Evolutionary conservation across 2,888 invertebrate species (phyloP).

Genomic region (Apamea epomidion): DNA sequence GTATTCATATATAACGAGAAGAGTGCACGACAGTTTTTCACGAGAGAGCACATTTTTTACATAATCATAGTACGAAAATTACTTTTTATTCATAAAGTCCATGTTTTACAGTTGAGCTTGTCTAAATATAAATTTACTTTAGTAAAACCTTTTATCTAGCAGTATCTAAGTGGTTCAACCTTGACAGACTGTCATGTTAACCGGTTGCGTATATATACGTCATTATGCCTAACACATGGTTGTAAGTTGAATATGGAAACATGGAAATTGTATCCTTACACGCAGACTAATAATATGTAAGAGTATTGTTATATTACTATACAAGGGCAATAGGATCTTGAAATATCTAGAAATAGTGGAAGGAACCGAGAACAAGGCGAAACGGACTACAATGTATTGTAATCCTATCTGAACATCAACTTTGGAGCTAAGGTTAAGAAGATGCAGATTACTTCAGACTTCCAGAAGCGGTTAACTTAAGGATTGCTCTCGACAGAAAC

Average conservation of each 20-base stretch:
- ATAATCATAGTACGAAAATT: slow-evolving; percentile 9
- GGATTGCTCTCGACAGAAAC: background rate
- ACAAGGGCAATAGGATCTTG: background rate
- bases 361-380: background rate
- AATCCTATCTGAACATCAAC: background rate
- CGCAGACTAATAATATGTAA: background rate
- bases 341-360: slow-evolving; percentile 8
- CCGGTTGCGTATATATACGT: slow-evolving; percentile 53
- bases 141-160: slow-evolving; percentile 54
- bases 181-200: slow-evolving; percentile 49
- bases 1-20: background rate
- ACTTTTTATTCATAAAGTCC: slow-evolving; percentile 43
- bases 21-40: background rate
- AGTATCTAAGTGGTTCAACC: slow-evolving; percentile 56
- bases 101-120: slow-evolving; percentile 38
- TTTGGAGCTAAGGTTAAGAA: background rate
- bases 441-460: slow-evolving; percentile 15
- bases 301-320: background rate
- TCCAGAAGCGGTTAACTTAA: background rate
- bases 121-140: slow-evolving; percentile 46
- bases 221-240: slow-evolving; percentile 30
- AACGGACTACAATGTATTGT: background rate
- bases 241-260: slow-evolving; percentile 29
- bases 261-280: background rate
- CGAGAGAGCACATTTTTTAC: background rate